Base-by-base conservation (phyloP, 2,797 vertebrate genomes). In the Dallia pectoralis region DNA sequence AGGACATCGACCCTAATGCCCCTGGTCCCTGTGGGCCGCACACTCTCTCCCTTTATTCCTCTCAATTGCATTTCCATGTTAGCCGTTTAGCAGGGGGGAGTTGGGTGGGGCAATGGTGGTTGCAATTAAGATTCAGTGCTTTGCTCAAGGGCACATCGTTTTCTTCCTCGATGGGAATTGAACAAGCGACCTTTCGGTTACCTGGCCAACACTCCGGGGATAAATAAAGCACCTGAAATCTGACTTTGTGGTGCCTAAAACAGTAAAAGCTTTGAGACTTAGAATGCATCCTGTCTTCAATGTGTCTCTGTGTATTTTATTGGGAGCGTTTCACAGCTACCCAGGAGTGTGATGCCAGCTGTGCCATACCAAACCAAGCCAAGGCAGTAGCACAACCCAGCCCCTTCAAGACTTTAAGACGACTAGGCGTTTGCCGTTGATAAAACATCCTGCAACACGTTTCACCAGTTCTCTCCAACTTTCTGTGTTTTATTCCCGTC, bases 321-420 rank as follows among this genome's bases (percentile, higher is more conserved):
- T 9, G 53, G 4, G 53, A 59, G 25, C 53, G 9, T 44, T 59
- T 59, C 53, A 59, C 53, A 59, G 53, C 22, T 19, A 22, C 14
- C 53, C 22, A 8, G 25, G 18, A 27, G 22, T 25, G 53, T 11
- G 5, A 25, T 59, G 22, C 53, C 40, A 44, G 40, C 40, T 12
- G 40, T 44, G 40, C 40, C 40, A 44, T 11, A 44, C 62, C 73
- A 72, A 69, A 40, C 51, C 4, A 44, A 44, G 75, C 19, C 64
- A 44, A 70, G 64, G 49, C 48, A 65, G 59, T 30, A 15, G 36
- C 68, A 81, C 70, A 82, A 77, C 67, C 71, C 49, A n/a, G 65
- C 70, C 68, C 74, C 66, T 76, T 76, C 40, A 68, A 69, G 62
- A 77, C 51, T 75, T 75, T 66, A 77, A 77, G 69, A 74, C 76